Base-by-base conservation (phyloP, 2,113 vertebrate genomes). In the Isurus oxyrinchus region DNA sequence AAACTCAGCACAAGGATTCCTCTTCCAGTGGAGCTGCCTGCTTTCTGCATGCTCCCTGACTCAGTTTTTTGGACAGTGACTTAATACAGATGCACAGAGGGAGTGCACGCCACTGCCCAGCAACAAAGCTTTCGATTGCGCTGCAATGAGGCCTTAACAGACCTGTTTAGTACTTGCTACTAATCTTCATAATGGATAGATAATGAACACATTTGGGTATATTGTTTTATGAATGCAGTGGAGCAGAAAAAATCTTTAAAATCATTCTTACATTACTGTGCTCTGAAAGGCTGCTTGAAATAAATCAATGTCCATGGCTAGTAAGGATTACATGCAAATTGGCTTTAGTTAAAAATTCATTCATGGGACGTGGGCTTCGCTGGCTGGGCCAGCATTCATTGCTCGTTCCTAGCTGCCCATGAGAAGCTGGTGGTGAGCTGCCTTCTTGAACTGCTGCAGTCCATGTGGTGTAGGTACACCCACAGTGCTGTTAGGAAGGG, bases 171-270 rank as follows among this genome's bases (percentile, higher is more conserved):
- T 7, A 87, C 40, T 87, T 53, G 4, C 57, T 27, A 57, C 27
- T 90, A 57, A 57, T 90, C 87, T 57, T 35, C 87, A 90, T 90
- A 53, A 90, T 90, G 53, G 87, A 57, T 27, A 90, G 87, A 90
- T 90, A 31, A 55, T 57, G 23, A 90, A 31, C 25, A 44, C 87
- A 27, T 90, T 57, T 31, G 49, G 87, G 27, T 55, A 57, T 35
- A 5, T 55, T 31, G 27, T 31, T 8, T 90, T 53, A 23, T 31
- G 31, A 88, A 88, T 55, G 53, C 55, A 31, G 13, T 90, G 10
- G 49, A 13, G 13, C 8, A 21, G 8, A 90, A 79, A 81, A 40
- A 81, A n/a, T n/a, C 23, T 25, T 57, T 57, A 53, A 55, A 90
- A 19, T 90, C 11, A 90, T 4, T 90, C 27, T 90, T 57, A 57